These are phyloP conservation scores for Chrysomallon squamiferum DNA, from an alignment of 1,140 invertebrate genomes.

Conservation along the genomic window DNA sequence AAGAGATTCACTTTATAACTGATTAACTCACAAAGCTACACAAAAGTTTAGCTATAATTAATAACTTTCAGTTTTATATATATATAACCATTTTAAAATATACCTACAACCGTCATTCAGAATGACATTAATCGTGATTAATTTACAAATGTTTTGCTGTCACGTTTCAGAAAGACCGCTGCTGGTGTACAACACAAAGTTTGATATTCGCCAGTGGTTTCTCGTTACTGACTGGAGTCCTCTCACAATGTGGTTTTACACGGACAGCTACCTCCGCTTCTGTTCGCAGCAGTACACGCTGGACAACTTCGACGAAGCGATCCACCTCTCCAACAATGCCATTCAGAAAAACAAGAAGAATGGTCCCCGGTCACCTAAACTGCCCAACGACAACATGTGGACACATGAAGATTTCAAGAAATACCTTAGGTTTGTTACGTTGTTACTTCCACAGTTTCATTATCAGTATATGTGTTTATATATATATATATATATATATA, in stretches of 20 bases:
- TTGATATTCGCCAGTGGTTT: slow-evolving; percentile 83
- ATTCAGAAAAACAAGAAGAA: slow-evolving; percentile 92
- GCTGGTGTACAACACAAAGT: slow-evolving; percentile 89
- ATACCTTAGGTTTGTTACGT: slow-evolving; percentile 55
- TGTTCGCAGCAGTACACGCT: slow-evolving; percentile 90
- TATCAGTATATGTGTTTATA: background rate
- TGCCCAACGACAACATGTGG: slow-evolving; percentile 87
- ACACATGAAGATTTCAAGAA: slow-evolving; percentile 70
- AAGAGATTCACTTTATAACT: too few species aligned
- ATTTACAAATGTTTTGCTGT: too few species aligned
- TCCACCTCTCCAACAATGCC: slow-evolving; percentile 93
- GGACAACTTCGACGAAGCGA: slow-evolving; percentile 86
- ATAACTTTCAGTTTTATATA: too few species aligned
- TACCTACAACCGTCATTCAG: too few species aligned
- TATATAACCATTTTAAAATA: too few species aligned
- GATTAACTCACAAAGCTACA: too few species aligned
- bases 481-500: too few species aligned
- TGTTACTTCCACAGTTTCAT: background rate
- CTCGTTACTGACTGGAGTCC: slow-evolving; percentile 88
- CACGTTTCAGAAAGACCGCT: slow-evolving; percentile 68
- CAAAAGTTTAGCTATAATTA: too few species aligned
- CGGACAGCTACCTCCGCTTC: slow-evolving; percentile 85
- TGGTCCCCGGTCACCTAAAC: slow-evolving; percentile 72
- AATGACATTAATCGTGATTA: too few species aligned
- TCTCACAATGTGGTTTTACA: slow-evolving; percentile 91